Conservation (phyloP, 2,888 invertebrate species). For the Lasioglossum leucozonium region DNA sequence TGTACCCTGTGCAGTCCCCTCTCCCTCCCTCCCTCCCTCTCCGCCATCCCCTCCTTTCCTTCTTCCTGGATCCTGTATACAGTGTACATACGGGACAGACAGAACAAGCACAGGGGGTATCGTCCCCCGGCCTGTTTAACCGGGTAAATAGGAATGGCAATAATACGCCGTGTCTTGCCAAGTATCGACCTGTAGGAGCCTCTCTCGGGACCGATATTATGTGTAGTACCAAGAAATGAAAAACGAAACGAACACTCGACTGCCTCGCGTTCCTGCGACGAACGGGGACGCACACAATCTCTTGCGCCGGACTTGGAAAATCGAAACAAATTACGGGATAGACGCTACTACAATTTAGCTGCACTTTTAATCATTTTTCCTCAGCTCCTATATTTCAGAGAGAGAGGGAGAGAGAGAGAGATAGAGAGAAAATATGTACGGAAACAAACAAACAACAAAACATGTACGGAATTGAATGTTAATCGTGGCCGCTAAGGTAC, state of each 20-base stretch:
- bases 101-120: conserved; percentile 30
- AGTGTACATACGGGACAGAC: conserved; percentile 49
- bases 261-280: conserved; percentile 29
- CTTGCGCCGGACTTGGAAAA: background rate
- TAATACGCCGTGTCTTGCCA: conserved; percentile 66
- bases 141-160: conserved; percentile 71
- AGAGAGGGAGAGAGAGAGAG: no score
- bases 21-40: background rate
- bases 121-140: conserved; percentile 58
- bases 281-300: background rate
- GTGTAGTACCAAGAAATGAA: conserved; percentile 52
- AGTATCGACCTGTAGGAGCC: conserved; percentile 61
- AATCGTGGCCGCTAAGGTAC: no score
- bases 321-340: background rate
- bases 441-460: no score
- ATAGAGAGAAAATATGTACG: no score
- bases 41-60: background rate
- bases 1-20: background rate
- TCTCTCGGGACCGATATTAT: conserved; percentile 65
- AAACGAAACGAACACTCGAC: conserved; percentile 47
- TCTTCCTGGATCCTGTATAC: conserved; percentile 34
- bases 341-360: background rate
- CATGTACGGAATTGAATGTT: no score
- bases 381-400: background rate
- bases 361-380: background rate